Evolutionary conservation across 2,797 vertebrate genomes (phyloP).

Genomic region (Cryptoprocta ferox): DNA sequence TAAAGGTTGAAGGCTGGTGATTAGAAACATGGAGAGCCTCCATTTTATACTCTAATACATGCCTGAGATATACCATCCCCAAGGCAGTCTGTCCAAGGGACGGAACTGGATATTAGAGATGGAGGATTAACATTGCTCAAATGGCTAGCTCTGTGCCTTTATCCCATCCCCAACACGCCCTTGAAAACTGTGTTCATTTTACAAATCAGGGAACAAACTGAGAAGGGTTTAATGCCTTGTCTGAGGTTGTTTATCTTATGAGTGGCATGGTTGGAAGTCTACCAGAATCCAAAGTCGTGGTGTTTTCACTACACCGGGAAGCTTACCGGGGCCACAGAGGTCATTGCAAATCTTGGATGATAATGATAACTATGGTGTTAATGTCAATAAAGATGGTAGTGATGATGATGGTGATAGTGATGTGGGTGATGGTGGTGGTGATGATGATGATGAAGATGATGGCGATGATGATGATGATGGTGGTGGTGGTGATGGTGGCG

Average conservation of each 20-base stretch:
- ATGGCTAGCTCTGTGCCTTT: background rate
- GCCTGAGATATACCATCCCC: background rate
- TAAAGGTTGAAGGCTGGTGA: background rate
- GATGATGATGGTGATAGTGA: background rate
- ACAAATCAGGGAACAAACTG: background rate
- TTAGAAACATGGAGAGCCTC: background rate
- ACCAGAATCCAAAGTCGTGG: background rate
- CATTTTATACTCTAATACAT: background rate
- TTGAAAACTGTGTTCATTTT: background rate
- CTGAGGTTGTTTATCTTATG: background rate
- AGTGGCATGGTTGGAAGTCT: background rate
- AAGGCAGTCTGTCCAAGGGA: background rate
- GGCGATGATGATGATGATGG: too few relatives aligned
- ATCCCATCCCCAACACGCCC: too few relatives aligned
- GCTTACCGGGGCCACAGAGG: background rate
- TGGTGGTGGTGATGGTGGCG: too few relatives aligned
- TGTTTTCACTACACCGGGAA: fast-evolving
- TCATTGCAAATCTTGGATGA: background rate
- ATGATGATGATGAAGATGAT: fast-evolving
- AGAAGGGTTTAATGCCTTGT: background rate
- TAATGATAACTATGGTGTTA: background rate
- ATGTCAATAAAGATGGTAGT: too few relatives aligned
- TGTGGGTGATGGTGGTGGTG: background rate
- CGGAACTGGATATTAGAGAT: background rate
- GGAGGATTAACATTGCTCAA: background rate